Conservation (phyloP, 2,113 vertebrate genomes). For the Telmatochromis brichardi region DNA sequence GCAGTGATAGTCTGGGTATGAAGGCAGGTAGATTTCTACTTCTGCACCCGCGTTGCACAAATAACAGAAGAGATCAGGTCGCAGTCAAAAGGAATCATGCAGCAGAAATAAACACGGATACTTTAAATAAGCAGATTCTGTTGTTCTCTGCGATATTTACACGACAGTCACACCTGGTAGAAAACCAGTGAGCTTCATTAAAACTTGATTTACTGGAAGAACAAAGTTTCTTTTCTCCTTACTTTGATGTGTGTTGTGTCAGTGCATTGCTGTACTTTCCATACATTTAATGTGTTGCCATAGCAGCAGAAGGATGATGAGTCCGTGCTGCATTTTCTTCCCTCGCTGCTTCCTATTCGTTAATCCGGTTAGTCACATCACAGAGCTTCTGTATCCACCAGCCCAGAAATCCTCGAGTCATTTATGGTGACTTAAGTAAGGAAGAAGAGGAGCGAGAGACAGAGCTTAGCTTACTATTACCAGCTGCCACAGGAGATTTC, state of each 20-base stretch:
- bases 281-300: background rate
- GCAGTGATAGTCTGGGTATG: background rate
- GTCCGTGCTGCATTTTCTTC: background rate
- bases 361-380: constrained; percentile 70
- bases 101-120: background rate
- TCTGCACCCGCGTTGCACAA: background rate
- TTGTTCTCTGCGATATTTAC: background rate
- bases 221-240: background rate
- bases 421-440: constrained; percentile 36
- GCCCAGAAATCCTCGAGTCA: constrained; percentile 59
- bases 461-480: constrained; percentile 40
- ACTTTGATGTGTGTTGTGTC: background rate
- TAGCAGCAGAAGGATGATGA: background rate
- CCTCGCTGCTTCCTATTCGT: constrained; percentile 4
- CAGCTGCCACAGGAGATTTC: constrained; percentile 61
- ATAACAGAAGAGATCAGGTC: background rate
- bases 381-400: constrained; percentile 48
- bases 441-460: background rate
- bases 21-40: background rate
- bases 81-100: background rate
- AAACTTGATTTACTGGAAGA: background rate
- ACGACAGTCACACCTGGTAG: rapidly evolving
- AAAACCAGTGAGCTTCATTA: background rate
- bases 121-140: background rate
- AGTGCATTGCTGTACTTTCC: background rate